These are phyloP conservation scores for Himalopsyche anomala DNA, from an alignment of 2,888 invertebrate genomes.

Conservation along the genomic window DNA sequence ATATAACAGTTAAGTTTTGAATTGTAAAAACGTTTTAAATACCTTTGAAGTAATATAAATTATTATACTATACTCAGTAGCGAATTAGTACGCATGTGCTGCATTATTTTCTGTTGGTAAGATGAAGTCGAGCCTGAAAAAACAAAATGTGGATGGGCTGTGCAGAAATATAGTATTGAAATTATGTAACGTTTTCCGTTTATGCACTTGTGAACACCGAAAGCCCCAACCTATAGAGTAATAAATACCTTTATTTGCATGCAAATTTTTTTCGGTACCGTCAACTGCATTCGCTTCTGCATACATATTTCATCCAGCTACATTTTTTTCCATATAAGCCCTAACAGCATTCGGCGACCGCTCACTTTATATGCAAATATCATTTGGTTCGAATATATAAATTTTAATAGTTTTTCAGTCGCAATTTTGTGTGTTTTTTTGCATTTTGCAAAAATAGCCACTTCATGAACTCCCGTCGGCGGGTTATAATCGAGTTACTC, in stretches of 20 bases:
- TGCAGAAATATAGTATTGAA: neutral
- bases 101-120: neutral
- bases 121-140: neutral
- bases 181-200: neutral
- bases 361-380: conserved; percentile 65
- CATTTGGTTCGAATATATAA: conserved; percentile 46
- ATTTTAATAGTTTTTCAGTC: conserved; percentile 43
- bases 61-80: too few species aligned
- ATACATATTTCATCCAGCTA: conserved; percentile 44
- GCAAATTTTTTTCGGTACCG: conserved; percentile 51
- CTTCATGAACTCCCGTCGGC: conserved; percentile 6
- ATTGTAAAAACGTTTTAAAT: too few species aligned
- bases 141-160: neutral
- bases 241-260: conserved; percentile 57
- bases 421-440: conserved; percentile 41
- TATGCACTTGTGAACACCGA: conserved; percentile 22
- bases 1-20: too few species aligned
- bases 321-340: conserved; percentile 46
- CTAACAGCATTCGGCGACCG: conserved; percentile 53
- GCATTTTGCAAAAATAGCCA: conserved; percentile 31
- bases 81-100: neutral
- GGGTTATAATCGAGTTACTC: conserved; percentile 24
- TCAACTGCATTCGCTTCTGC: conserved; percentile 49
- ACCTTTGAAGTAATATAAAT: too few species aligned
- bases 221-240: neutral